Evolutionary conservation across 2,113 vertebrate species (phyloP), one percentile per base, ranked within the genome.

Genomic region (Epinephelus fuscoguttatus): DNA sequence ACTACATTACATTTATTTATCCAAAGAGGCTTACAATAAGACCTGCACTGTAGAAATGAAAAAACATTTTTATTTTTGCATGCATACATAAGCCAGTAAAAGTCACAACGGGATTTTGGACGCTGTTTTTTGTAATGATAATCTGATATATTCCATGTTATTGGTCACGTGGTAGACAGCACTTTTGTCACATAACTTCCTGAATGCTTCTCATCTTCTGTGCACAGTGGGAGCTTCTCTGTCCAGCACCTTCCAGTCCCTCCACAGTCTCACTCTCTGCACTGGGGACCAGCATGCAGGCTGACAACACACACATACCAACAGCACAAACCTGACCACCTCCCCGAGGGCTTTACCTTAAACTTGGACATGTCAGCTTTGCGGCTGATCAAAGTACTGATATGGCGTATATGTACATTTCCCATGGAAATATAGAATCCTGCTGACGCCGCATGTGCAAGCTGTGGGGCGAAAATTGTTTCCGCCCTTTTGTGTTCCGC

Each of bases 381-480:
- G 72, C 68, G 52, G 53, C 49, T 57, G 60, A 76, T 71, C 5
- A 76, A 82, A 81, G 49, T 50, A 80, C 42, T 49, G 52, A 27
- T 82, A n/a, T 47, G n/a, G 25, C 83, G 19, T 77, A 68, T 69
- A 72, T 77, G 11, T 84, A 75, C 88, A 72, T 94, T 95, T 94
- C 94, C 93, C 75, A 86, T 95, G 94, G 94, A 94, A 95, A 94
- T 92, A 86, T 85, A 42, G 60, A 84, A 57, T 80, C 64, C 30
- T 55, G 56, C 45, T 23, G n/a, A 59, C 25, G n/a, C 23, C 0
- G n/a, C 56, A 27, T 66, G 15, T 76, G 53, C 45, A 86, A 70
- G 15, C 45, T 60, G 61, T 30, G 27, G 60, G 80, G 72, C 30
- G 33, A 68, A 71, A 63, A n/a, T 47, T 5, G 18, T 61, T 50